phyloP scores from a whole-genome alignment of 2,113 vertebrate genomes.

The Bubo blakistoni region DNA sequence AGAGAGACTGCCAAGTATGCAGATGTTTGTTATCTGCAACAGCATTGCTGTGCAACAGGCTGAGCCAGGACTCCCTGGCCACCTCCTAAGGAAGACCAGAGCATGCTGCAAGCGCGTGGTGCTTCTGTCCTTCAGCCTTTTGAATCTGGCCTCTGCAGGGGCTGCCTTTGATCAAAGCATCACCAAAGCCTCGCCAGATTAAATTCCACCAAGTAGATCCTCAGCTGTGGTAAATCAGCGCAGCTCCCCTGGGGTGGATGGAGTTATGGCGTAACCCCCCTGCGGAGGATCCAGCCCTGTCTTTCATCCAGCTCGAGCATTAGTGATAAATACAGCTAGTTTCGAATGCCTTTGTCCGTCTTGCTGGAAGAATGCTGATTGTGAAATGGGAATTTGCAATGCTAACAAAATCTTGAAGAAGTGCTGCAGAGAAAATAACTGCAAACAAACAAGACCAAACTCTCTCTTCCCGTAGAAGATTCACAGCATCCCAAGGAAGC shows the following conservation, averaged over 20 bases:
- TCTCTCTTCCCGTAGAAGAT: neutral
- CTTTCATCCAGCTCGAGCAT: neutral
- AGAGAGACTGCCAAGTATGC: slow-evolving; percentile 46
- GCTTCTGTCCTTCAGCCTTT: neutral
- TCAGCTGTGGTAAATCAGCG: neutral
- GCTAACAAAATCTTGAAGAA: slow-evolving; percentile 35
- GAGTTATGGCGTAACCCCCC: neutral
- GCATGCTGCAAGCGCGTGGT: neutral
- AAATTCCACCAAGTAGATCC: neutral
- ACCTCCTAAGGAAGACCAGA: neutral
- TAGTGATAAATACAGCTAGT: slow-evolving; percentile 5
- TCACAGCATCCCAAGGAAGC: neutral
- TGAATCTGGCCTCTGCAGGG: neutral
- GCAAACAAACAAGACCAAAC: neutral
- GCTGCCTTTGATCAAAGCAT: slow-evolving; percentile 15
- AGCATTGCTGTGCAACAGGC: slow-evolving; percentile 34
- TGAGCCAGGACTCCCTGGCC: neutral
- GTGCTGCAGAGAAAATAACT: neutral
- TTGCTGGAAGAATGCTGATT: slow-evolving; percentile 48
- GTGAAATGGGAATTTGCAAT: slow-evolving; percentile 49
- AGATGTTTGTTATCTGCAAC: slow-evolving; percentile 55
- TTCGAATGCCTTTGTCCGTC: slow-evolving; percentile 22
- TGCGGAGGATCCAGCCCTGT: neutral
- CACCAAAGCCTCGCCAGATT: neutral
- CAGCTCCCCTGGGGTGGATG: neutral